These are phyloP conservation scores for Pelagia noctiluca DNA, from an alignment of 30 jellyfish, hydroid and myxozoan species.

Conservation along the genomic window DNA sequence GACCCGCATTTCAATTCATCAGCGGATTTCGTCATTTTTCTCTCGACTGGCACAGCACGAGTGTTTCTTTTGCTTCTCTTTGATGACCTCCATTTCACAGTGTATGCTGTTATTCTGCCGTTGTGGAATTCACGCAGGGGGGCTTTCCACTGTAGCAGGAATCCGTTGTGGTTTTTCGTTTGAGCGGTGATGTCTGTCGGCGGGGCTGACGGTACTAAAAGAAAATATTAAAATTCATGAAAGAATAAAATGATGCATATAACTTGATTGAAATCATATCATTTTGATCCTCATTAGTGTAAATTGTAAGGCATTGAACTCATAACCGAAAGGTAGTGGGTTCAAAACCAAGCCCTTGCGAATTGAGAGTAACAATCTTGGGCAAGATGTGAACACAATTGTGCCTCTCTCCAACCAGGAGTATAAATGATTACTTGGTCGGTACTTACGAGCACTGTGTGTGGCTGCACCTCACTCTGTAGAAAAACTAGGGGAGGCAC, in stretches of 20 bases:
- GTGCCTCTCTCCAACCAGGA: too few relatives aligned
- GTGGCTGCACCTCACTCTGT: too few relatives aligned
- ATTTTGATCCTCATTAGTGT: too few relatives aligned
- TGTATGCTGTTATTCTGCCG: conserved; percentile 42
- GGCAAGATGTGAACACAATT: too few relatives aligned
- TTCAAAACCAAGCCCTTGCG: too few relatives aligned
- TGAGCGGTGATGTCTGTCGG: conserved; percentile 30
- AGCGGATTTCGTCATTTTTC: not conserved
- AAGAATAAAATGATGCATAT: not conserved
- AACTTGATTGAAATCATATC: not conserved
- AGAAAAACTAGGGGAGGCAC: too few relatives aligned
- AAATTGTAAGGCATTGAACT: too few relatives aligned
- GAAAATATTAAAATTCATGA: not conserved
- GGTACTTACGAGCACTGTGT: too few relatives aligned
- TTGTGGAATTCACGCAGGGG: conserved; percentile 46
- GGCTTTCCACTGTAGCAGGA: conserved; percentile 33
- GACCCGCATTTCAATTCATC: conserved; percentile 11
- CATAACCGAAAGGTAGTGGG: too few relatives aligned
- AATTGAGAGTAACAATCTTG: too few relatives aligned
- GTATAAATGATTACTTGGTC: too few relatives aligned
- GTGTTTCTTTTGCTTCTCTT: not conserved
- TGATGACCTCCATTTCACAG: conserved; percentile 15
- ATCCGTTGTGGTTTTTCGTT: not conserved
- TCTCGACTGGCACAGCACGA: conserved; percentile 8
- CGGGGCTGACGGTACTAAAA: conserved; percentile 57